These are phyloP conservation scores for Dipodomys merriami DNA, from an alignment of 2,113 vertebrate species.

Conservation along the genomic window DNA sequence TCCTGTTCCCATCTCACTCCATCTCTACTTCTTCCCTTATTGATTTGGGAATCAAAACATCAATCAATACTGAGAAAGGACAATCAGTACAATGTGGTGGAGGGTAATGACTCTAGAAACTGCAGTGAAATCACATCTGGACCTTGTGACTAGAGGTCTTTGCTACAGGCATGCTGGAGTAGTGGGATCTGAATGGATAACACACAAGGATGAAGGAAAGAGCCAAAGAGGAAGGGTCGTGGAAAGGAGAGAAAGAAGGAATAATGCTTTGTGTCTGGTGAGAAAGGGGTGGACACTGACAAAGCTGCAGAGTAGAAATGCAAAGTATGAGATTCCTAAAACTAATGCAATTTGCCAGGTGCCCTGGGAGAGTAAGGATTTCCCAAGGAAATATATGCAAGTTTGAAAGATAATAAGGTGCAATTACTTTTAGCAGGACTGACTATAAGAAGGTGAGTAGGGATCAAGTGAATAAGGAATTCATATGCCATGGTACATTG, in stretches of 20 bases:
- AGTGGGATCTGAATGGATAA: background rate
- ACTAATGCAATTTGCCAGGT: background rate
- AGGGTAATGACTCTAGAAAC: background rate
- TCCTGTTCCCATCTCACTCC: background rate
- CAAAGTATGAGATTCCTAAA: background rate
- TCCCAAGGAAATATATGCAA: background rate
- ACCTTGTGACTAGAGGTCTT: background rate
- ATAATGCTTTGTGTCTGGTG: background rate
- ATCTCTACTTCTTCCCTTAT: background rate
- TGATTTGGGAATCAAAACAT: background rate
- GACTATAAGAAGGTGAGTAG: background rate
- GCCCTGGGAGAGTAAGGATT: background rate
- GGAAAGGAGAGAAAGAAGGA: background rate
- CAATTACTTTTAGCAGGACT: background rate
- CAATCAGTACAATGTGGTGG: background rate
- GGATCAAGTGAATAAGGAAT: background rate
- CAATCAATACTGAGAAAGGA: background rate
- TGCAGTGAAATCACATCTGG: background rate
- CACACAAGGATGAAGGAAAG: background rate
- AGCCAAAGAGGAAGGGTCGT: background rate
- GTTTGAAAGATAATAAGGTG: background rate
- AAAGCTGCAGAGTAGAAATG: background rate
- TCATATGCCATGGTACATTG: background rate
- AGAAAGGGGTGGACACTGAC: background rate
- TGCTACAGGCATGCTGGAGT: background rate